Percentiles rank a stretch among this genome's conserved stretches.
Evolutionary conservation across 2,797 vertebrate genomes (phyloP).

Genomic region (Morelia viridis): DNA sequence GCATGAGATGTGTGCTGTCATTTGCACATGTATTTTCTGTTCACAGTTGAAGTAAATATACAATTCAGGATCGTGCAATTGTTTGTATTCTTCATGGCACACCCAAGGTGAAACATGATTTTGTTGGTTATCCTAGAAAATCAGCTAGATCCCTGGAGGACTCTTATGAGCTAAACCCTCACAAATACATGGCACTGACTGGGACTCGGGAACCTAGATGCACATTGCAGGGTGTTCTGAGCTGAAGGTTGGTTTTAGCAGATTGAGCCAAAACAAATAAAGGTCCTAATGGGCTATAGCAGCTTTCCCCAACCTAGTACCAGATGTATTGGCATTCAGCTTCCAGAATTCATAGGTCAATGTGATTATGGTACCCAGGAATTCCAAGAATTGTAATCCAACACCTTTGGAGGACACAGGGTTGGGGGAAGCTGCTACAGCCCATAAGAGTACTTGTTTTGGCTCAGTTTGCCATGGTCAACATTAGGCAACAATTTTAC

Average conservation of each 20-base stretch:
- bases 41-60: constrained; percentile 5
- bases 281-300: neutral
- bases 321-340: neutral
- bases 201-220: neutral
- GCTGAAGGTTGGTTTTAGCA: neutral
- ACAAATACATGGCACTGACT: neutral
- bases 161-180: neutral
- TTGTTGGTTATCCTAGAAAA: neutral
- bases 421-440: neutral
- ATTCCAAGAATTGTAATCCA: neutral
- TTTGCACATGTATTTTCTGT: neutral
- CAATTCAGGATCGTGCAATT: neutral
- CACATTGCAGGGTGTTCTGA: neutral
- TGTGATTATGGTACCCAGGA: neutral
- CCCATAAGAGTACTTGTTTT: neutral
- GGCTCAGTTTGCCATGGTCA: neutral
- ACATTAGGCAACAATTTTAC: neutral
- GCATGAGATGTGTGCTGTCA: constrained; percentile 4
- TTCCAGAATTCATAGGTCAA: neutral
- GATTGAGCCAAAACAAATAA: neutral
- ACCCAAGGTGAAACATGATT: neutral
- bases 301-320: neutral
- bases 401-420: neutral
- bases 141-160: neutral
- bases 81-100: neutral